Base-by-base conservation (phyloP, 2,113 vertebrate genomes). In the Clarias gariepinus region DNA sequence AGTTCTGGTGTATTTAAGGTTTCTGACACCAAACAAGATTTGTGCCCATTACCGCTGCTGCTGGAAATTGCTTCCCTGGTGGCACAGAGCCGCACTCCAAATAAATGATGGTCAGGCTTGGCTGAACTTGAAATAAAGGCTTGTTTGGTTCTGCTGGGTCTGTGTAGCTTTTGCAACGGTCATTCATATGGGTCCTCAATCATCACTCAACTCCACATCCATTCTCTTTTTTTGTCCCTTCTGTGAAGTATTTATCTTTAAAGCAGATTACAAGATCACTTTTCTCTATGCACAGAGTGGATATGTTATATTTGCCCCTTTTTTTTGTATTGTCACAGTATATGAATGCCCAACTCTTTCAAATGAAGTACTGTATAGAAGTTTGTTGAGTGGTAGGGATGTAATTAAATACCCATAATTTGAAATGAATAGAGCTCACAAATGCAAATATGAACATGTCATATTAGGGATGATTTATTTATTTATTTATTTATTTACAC, bases 11-110 rank as follows among this genome's bases (percentile, higher is more conserved):
- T 87, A 78, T 90, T 88, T 86, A 88, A 86, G 84, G 77, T 74
- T 85, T 15, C 68, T 57, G 77, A 82, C 84, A 88, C 84, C 85
- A 88, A 87, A 78, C 57, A 52, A 88, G 57, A 64, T 64, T 80
- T 86, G 81, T 86, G 79, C 74, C 86, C 82, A 81, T 89, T 88
- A 88, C 83, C 41, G 28, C 57, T 81, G 80, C 78, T 76, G 73
- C 82, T 83, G 86, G 82, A 89, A 87, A 88, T 89, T 86, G 79
- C 86, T 77, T 86, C 80, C 66, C 88, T 74, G 53, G 84, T 41
- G 57, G 53, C 53, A 86, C 41, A 16, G 36, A 85, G 84, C 84
- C 52, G 47, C 60, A 57, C 52, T 74, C 68, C 85, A 89, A 87
- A 74, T 87, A 87, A 89, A 85, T 87, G 71, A 66, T 63, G 53